Base-by-base conservation (phyloP, 2,797 vertebrate genomes). In the Falco naumanni region DNA sequence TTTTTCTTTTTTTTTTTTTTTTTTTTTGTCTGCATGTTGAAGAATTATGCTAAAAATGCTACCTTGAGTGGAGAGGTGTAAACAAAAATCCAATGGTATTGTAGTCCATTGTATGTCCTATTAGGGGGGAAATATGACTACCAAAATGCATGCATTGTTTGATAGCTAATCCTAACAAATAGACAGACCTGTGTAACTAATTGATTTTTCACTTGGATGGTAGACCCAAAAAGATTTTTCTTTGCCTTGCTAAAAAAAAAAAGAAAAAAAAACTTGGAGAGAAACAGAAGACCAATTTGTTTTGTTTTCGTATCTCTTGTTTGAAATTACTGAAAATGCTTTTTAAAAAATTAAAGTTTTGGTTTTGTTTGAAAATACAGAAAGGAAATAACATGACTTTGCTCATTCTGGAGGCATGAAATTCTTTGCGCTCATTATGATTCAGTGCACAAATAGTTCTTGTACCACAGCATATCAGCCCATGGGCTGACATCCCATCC, bases 141-240 rank as follows among this genome's bases (percentile, higher is more conserved):
- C 34, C 14, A 41, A 85, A 79, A 87, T n/a, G 1, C 13, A 48
- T 64, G 8, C 15, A 57, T 81, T 91, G 17, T 66, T 86, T 87
- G 51, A 45, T 37, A 83, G 50, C 33, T 94, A 91, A 78, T 90
- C 50, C 45, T 56, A 78, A 81, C 18, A 86, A 75, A 84, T 53
- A 80, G 26, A 43, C 47, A 91, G 37, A 70, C 34, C 25, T 41
- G 37, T 84, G 61, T 59, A 78, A 87, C 59, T 77, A 80, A 94
- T 47, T 85, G 85, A 87, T 90, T 95, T 93, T 93, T 95, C 47
- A 72, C 18, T 91, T 80, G 75, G 9, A 29, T 82, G 6, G 68
- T 87, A 90, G 79, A 74, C 39, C 20, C 25, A 7, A 41, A 61
- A 48, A 48, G 2, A 33, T 45, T 63, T 95, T 87, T 61, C 5